Base-by-base conservation (phyloP, 2,888 invertebrate species). In the Hyalella azteca region DNA sequence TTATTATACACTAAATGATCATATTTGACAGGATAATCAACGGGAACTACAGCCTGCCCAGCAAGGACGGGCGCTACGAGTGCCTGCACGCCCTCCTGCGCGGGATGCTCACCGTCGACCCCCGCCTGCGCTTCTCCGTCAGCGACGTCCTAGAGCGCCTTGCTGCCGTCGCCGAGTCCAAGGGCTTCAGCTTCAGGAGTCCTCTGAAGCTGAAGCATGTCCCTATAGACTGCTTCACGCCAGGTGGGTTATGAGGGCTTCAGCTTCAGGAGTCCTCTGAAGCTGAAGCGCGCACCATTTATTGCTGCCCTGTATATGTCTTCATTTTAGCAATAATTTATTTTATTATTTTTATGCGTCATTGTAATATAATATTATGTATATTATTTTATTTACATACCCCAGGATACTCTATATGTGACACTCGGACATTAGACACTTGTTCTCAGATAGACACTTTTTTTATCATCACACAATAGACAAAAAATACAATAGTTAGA, bases 41-140 rank as follows among this genome's bases (percentile, higher is more conserved):
- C 90, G 98, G 95, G 85, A 98, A 98, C 88, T 99, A 94, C 88
- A 92, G 92, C 84, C 90, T 96, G 81, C 95, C 94, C 84, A 91
- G 93, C 36, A 91, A 91, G 78, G 95, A 97, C 88, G 92, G 93
- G 78, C 92, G 93, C 86, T 94, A 93, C 87, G 91, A 92, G 85
- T 94, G 95, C 87, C 95, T 97, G 87, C 94, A 97, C 88, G 94
- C 96, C 86, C 91, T 96, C 80, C 95, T 97, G 86, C 92, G 95
- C 82, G 87, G 88, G n/a, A 88, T 88, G 87, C 87, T 90, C 41
- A 87, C 88, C 85, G 87, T 90, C 73, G 94, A 97, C 88, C 98
- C 98, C 2, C 91, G 91, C 78, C 91, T 93, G 86, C 91, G 98
- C 85, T 90, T 96, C 85, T 91, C 91, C 78, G 93, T 97, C 79